Conservation (phyloP, 2,113 vertebrate genomes). For the Rousettus leschenaultii region DNA sequence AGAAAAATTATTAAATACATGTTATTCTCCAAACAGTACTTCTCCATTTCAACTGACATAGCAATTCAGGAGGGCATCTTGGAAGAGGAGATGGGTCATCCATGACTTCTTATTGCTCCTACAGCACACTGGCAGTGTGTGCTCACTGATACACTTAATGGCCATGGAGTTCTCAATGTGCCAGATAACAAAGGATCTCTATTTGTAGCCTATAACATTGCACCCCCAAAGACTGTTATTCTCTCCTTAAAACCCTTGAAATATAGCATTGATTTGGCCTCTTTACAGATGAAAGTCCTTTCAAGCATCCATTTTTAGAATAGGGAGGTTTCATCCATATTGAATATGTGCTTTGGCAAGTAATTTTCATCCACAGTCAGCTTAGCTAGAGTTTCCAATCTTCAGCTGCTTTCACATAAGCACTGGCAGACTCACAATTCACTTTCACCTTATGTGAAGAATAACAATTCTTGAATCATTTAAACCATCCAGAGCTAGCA, state of each 20-base stretch:
- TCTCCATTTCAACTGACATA: background rate
- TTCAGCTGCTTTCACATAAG: background rate
- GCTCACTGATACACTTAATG: background rate
- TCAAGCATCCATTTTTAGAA: background rate
- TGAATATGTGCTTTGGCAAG: background rate
- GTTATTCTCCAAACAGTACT: background rate
- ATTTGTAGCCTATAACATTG: background rate
- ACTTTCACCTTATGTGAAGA: background rate
- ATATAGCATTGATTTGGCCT: background rate
- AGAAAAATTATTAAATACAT: background rate
- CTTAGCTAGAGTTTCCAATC: background rate
- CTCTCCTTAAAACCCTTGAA: background rate
- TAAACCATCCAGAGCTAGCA: background rate
- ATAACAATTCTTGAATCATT: background rate
- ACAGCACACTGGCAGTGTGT: background rate
- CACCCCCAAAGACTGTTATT: background rate
- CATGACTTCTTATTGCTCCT: background rate
- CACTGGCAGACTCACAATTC: background rate
- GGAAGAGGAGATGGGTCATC: background rate
- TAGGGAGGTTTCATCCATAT: background rate
- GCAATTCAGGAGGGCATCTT: background rate
- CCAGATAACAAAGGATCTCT: background rate
- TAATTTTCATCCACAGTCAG: background rate
- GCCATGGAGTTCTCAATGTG: background rate
- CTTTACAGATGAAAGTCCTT: background rate